Evolutionary conservation across 2,797 vertebrate species (phyloP), one percentile per base, ranked within the genome.

Genomic region (Aselliscus stoliczkanus): DNA sequence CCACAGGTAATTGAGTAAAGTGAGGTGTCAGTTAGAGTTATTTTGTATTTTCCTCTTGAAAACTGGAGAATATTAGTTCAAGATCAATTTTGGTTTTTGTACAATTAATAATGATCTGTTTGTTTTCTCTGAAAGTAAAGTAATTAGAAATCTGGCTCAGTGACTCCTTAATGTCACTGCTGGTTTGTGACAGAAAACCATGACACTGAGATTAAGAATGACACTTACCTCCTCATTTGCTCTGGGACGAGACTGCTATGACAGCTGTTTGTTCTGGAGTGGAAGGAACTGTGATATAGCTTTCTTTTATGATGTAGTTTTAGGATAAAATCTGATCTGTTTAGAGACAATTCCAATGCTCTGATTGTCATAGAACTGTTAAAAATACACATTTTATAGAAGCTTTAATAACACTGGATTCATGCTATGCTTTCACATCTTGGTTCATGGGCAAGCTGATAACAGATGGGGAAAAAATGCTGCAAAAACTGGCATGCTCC

Each of bases 41-140:
- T 75, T 83, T 94, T 54, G 58, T 67, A 64, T 94, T 92, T 84
- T 93, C 65, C 27, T 62, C 60, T 95, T 94, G 44, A 92, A 93
- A 95, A 76, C 88, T 83, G 23, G 65, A 93, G 39, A 83, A 47
- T 77, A 75, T 67, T 67, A 94, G 37, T 21, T 42, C 50, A 81
- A 95, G 87, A 81, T 94, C 62, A 90, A n/a, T 92, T 95, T 89
- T 69, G 25, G 8, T 58, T 83, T 87, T 81, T 70, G 42, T 31
- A 89, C 73, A 86, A 92, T 76, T 80, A 89, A 76, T 89, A 91
- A 42, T 60, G 5, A 70, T 60, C 69, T 80, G n/a, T 89, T 95
- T 80, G n/a, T 89, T 95, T 44, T 83, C 44, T 79, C 23, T 70
- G 37, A 31, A 94, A 83, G 25, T 87, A 27, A 6, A 65, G 6